Base-by-base conservation (phyloP, 1,140 invertebrate genomes). In the Drosophila virilis region DNA sequence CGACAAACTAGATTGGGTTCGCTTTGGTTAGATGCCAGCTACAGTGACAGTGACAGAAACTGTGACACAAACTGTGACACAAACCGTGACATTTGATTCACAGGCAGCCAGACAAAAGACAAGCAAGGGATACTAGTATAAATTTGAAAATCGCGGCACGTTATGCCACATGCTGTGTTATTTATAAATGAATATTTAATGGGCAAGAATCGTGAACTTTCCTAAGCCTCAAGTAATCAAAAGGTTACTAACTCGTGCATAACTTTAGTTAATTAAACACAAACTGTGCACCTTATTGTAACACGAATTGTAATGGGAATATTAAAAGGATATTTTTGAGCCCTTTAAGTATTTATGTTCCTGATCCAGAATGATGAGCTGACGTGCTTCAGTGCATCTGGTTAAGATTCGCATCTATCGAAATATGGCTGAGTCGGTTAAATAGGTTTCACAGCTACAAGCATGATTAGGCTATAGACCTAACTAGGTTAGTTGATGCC, bases 41-140 rank as follows among this genome's bases (percentile, higher is more conserved):
- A 32, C 57, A 42, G 10, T 37, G 35, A 12, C 46, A 54, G 40
- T 12, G 32, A 54, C 57, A 45, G 35, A 43, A n/a, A 15, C 33
- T 1, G 28, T 22, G 32, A 45, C 12, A 42, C 10, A 6, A 10
- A 28, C 13, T 12, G 38, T 28, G 12, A 54, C 57, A 45, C 42
- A 43, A n/a, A 15, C 33, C 0, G 28, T 22, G 32, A 52, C 12
- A 42, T 7, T 61, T 52, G 32, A 69, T 69, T 60, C 40, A 17
- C 42, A 59, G 55, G 9, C 28, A 43, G 60, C n/a, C 17, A 59
- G 66, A 66, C 71, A 67, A 80, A 64, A 50, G 54, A 17, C 32
- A 64, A 64, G 62, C 57, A 52, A 38, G 15, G 13, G 22, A 28
- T 42, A 13, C 15, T 61, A 28, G 42, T 57, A 42, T 57, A 42